A percentile compares a stretch with the other conserved stretches of the same genome.
Evolutionary conservation across 2,797 vertebrate genomes (phyloP).

Genomic region (Pseudochirops corinnae): DNA sequence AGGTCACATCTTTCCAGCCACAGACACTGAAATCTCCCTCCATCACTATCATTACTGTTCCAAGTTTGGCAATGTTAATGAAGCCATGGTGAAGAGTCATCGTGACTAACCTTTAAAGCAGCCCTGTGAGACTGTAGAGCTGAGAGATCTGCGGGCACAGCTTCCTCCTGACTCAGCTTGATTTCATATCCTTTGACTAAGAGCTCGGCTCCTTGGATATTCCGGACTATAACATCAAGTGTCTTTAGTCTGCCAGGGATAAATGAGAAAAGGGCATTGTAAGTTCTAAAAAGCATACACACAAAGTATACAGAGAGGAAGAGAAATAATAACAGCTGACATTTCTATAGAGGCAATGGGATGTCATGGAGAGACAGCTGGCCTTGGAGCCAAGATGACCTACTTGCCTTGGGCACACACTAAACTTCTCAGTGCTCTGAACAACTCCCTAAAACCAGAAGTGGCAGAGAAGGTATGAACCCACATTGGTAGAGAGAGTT

Average conservation of each 20-base stretch:
- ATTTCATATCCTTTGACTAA: slow-evolving; percentile 93
- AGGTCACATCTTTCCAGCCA: slow-evolving; percentile 3
- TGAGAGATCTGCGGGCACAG: slow-evolving; percentile 90
- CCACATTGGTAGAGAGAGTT: not conserved
- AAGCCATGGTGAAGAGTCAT: slow-evolving; percentile 40
- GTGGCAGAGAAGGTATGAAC: not conserved
- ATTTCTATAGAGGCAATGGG: not conserved
- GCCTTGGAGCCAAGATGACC: slow-evolving; percentile 33
- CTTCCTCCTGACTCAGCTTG: slow-evolving; percentile 95
- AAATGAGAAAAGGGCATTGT: slow-evolving; percentile 28
- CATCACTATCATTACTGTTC: not conserved
- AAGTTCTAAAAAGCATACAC: not conserved
- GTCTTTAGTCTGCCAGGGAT: slow-evolving; percentile 90
- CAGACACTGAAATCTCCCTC: slow-evolving; percentile 30
- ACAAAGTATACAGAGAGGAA: not conserved
- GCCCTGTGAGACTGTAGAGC: slow-evolving; percentile 89
- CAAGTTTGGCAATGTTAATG: slow-evolving; percentile 50
- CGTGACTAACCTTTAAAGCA: slow-evolving; percentile 86
- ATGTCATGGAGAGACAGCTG: not conserved
- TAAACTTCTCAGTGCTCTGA: not conserved
- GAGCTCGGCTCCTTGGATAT: slow-evolving; percentile 92
- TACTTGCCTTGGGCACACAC: not conserved
- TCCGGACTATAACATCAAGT: slow-evolving; percentile 90
- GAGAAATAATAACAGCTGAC: not conserved
- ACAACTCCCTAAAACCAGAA: not conserved